Evolutionary conservation across 2,797 vertebrate genomes (phyloP).

Genomic region (Crocodylus rhombifer): DNA sequence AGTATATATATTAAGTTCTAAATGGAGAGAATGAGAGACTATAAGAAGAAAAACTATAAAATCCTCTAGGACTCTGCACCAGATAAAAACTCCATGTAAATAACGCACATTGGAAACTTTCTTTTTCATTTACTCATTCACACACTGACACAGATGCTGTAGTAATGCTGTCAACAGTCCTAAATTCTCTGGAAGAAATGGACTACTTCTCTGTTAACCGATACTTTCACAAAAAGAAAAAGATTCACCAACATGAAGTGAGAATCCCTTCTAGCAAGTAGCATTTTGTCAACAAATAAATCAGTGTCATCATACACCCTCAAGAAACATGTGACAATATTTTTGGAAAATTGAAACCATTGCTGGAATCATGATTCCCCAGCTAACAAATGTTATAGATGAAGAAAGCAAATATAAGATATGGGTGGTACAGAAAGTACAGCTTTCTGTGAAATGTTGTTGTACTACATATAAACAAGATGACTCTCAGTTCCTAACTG

Average conservation of each 20-base stretch:
- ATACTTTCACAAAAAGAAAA: neutral
- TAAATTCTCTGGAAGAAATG: constrained; percentile 9
- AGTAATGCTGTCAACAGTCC: neutral
- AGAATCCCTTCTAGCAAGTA: constrained; percentile 50
- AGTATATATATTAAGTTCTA: too few relatives aligned
- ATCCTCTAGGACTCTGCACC: neutral
- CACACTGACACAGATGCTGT: rapidly evolving
- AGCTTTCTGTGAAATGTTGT: neutral
- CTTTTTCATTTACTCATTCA: neutral
- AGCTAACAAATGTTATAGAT: constrained; percentile 20
- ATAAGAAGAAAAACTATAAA: neutral
- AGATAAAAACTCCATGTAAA: neutral
- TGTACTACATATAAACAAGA: neutral
- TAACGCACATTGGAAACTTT: neutral
- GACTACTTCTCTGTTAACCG: constrained; percentile 31
- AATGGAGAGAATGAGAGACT: neutral
- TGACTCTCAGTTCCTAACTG: neutral
- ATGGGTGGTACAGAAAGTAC: neutral
- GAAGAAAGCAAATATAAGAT: neutral
- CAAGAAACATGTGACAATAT: constrained; percentile 53
- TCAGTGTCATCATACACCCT: constrained; percentile 55
- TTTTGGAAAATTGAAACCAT: constrained; percentile 56
- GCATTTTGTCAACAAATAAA: constrained; percentile 62
- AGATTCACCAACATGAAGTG: neutral
- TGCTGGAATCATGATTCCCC: constrained; percentile 43